phyloP scores from a whole-genome alignment of 2,888 invertebrate species.

The Drosophila mimica region DNA sequence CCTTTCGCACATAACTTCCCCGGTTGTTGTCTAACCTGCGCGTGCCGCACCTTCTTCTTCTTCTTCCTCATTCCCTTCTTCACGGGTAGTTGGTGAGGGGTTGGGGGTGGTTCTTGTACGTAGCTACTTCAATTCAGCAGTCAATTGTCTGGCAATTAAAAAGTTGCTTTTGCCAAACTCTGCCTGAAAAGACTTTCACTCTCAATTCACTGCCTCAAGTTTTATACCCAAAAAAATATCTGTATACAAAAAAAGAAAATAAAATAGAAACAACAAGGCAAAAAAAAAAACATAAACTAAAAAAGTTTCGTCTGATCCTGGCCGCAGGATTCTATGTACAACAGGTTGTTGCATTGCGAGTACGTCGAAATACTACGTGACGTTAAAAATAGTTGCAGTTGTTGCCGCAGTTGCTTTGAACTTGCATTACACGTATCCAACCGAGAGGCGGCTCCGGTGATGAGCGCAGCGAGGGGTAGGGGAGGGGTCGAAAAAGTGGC shows the following conservation, averaged over 20 bases:
- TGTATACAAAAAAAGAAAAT: constrained; percentile 17
- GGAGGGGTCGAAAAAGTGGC: constrained; percentile 2
- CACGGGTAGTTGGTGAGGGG: background rate
- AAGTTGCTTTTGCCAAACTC: constrained; percentile 61
- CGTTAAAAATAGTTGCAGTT: constrained; percentile 72
- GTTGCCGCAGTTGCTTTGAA: constrained; percentile 64
- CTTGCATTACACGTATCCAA: constrained; percentile 78
- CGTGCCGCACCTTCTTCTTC: constrained; percentile 44
- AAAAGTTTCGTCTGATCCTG: constrained; percentile 46
- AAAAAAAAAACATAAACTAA: background rate
- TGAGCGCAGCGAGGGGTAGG: background rate
- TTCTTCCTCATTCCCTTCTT: background rate
- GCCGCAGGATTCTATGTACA: constrained; percentile 63
- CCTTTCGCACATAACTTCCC: background rate
- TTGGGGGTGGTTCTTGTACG: constrained; percentile 12
- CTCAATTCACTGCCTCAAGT: constrained; percentile 15
- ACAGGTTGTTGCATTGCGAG: constrained; percentile 76
- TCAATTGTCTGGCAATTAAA: constrained; percentile 75
- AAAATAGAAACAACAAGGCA: constrained; percentile 7
- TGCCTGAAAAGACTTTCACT: constrained; percentile 66
- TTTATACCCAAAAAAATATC: constrained; percentile 21
- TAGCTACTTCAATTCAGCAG: constrained; percentile 46
- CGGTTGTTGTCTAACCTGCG: constrained; percentile 19
- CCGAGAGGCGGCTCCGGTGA: constrained; percentile 8
- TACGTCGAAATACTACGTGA: constrained; percentile 58